Evolutionary conservation across 2,888 invertebrate species (phyloP).

Genomic region (Orthosia incerta): DNA sequence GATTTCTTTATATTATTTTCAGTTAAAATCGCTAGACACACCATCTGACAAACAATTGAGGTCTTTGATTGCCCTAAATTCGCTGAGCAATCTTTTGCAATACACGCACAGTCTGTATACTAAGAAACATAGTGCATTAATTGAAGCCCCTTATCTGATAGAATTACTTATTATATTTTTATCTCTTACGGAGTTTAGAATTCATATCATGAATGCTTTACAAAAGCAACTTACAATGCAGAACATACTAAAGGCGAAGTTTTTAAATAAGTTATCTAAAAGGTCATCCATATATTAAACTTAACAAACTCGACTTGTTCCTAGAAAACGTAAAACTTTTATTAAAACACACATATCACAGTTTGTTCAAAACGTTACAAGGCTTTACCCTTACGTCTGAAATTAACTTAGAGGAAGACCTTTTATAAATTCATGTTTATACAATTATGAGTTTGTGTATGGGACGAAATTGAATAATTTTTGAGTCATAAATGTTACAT

Average conservation of each 20-base stretch:
- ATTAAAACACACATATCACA: constrained; percentile 32
- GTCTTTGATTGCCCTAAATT: not conserved
- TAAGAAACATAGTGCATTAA: no score
- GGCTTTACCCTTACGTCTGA: constrained; percentile 21
- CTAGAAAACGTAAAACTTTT: constrained; percentile 9
- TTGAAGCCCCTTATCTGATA: no score
- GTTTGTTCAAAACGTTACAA: constrained; percentile 25
- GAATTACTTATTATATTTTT: not conserved
- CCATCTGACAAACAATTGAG: no score
- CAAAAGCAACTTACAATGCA: not conserved
- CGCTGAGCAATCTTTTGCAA: not conserved
- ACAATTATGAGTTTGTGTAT: constrained; percentile 48
- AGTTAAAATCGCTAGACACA: not conserved
- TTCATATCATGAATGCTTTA: not conserved
- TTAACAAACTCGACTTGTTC: not conserved
- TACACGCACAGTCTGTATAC: not conserved
- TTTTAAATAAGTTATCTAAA: constrained; percentile 22
- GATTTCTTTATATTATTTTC: not conserved
- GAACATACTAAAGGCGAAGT: not conserved
- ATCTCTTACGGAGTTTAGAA: not conserved
- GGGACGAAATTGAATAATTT: constrained; percentile 41
- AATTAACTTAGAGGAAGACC: constrained; percentile 20
- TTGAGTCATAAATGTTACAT: constrained; percentile 29
- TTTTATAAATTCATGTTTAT: constrained; percentile 44
- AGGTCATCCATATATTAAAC: constrained; percentile 20